A percentile compares a stretch with the other conserved stretches of the same genome.
Conservation (phyloP, 1,140 invertebrate genomes). For the Leptinotarsa texana region DNA sequence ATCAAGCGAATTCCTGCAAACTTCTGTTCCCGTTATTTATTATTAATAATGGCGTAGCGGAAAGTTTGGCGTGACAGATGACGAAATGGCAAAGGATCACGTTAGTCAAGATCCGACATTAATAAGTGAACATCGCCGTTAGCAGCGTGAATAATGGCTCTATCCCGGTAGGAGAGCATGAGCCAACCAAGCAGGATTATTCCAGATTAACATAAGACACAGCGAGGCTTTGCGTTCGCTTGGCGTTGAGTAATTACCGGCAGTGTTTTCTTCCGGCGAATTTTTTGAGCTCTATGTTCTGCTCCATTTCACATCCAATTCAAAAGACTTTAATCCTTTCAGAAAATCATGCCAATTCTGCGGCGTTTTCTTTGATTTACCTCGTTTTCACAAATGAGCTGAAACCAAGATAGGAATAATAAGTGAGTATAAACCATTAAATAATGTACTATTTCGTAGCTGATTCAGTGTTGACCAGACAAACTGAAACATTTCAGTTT, state of each 20-base stretch:
- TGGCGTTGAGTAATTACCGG: slow-evolving; percentile 55
- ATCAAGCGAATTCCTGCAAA: neutral
- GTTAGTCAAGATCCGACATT: slow-evolving; percentile 43
- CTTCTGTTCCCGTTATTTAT: slow-evolving; percentile 18
- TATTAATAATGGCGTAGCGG: slow-evolving; percentile 24
- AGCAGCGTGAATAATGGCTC: slow-evolving; percentile 49
- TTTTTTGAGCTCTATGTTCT: slow-evolving; percentile 39
- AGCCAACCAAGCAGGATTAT: slow-evolving; percentile 54
- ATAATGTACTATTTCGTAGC: too few relatives aligned
- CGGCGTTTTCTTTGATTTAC: too few relatives aligned
- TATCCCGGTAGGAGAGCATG: slow-evolving; percentile 48
- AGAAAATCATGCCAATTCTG: too few relatives aligned
- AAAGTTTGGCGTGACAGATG: slow-evolving; percentile 44
- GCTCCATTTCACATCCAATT: neutral
- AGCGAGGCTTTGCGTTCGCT: slow-evolving; percentile 52
- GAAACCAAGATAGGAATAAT: too few relatives aligned
- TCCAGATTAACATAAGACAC: slow-evolving; percentile 56
- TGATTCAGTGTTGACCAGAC: too few relatives aligned
- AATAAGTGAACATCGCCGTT: slow-evolving; percentile 42
- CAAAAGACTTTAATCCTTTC: too few relatives aligned
- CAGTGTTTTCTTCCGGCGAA: slow-evolving; percentile 44
- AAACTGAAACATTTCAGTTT: too few relatives aligned
- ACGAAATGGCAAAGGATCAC: slow-evolving; percentile 41
- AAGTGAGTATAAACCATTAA: too few relatives aligned
- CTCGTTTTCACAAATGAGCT: too few relatives aligned